Evolutionary conservation across 2,797 vertebrate genomes (phyloP), one percentile per base, ranked within the genome.

Genomic region (Eptatretus atami): DNA sequence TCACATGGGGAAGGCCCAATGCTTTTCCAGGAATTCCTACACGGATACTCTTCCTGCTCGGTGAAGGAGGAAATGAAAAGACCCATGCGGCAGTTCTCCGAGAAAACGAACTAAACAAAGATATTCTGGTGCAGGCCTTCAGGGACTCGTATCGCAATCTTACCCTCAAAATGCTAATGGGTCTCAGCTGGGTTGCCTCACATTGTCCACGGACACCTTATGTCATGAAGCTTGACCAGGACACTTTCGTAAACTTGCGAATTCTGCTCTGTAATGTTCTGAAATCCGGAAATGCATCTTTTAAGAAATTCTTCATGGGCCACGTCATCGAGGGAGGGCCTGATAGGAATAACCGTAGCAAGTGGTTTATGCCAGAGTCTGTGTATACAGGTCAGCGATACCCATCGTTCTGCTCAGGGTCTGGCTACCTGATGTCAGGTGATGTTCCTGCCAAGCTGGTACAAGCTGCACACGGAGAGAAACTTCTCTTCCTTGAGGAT

Each of bases 171-270:
- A 96, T 88, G 2, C 68, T 98, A 61, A 98, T 98, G 92, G 92
- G 90, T 64, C 85, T 96, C 81, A 84, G 92, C 73, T 98, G 92
- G 92, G 85, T 96, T 65, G 79, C 83, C 14, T 76, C 75, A 6
- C 77, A 86, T 66, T 98, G 92, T 68, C 81, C 82, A 1, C 70
- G 63, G 2, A 77, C 77, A 65, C 76, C 75, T 0, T 98, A 96
- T 1, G 82, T 92, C 66, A 95, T 98, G 88, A 98, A 98, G 76
- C 92, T 86, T 0, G 92, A 98, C 77, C 88, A 84, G 1, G 92
- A 98, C 70, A 84, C 96, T 85, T 98, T 96, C 64, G 80, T 98
- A 69, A 98, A 96, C 69, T 88, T 85, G 0, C 86, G 95, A 54
- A 86, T 88, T 68, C 81, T 98, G 67, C 76, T 95, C 70, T 77